Evolutionary conservation across 2,113 vertebrate genomes (phyloP).

Genomic region (Nothobranchius furzeri): DNA sequence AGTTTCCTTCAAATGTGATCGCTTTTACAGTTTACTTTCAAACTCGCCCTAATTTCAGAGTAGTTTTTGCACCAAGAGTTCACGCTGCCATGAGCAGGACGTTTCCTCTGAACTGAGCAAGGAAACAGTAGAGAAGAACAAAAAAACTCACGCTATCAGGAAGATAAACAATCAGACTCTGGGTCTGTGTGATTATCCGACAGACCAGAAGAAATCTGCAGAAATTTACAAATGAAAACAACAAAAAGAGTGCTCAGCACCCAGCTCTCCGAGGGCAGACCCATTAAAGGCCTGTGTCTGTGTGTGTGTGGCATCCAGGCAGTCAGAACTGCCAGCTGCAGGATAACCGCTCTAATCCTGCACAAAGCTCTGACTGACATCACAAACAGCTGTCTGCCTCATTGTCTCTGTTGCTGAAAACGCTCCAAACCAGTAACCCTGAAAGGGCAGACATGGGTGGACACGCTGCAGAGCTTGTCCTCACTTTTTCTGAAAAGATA

Average conservation of each 20-base stretch:
- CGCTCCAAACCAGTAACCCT: slow-evolving; percentile 36
- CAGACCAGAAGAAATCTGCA: neutral
- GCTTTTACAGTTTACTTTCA: too few relatives aligned
- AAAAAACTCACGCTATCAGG: too few relatives aligned
- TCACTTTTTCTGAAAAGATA: slow-evolving; percentile 6
- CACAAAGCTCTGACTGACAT: slow-evolving; percentile 56
- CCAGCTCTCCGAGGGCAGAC: slow-evolving; percentile 9
- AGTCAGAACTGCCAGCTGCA: slow-evolving; percentile 39
- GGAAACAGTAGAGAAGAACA: too few relatives aligned
- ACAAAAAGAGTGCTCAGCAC: neutral
- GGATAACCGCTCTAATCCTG: slow-evolving; percentile 55
- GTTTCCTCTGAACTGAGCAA: too few relatives aligned
- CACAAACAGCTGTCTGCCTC: slow-evolving; percentile 63
- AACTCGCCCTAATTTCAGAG: too few relatives aligned
- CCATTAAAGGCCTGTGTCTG: slow-evolving; percentile 28
- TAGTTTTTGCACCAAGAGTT: too few relatives aligned
- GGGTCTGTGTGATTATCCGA: too few relatives aligned
- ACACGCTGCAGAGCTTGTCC: neutral
- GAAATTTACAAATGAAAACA: neutral
- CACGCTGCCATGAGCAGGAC: too few relatives aligned
- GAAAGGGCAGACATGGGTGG: slow-evolving; percentile 3
- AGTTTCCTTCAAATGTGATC: too few relatives aligned
- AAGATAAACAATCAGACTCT: too few relatives aligned
- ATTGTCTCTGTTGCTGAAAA: slow-evolving; percentile 36
- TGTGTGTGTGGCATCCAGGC: slow-evolving; percentile 17